A percentile compares a stretch with the other conserved stretches of the same genome.
Evolutionary conservation across 2,888 invertebrate species (phyloP).

Genomic region (Rutpela maculata): DNA sequence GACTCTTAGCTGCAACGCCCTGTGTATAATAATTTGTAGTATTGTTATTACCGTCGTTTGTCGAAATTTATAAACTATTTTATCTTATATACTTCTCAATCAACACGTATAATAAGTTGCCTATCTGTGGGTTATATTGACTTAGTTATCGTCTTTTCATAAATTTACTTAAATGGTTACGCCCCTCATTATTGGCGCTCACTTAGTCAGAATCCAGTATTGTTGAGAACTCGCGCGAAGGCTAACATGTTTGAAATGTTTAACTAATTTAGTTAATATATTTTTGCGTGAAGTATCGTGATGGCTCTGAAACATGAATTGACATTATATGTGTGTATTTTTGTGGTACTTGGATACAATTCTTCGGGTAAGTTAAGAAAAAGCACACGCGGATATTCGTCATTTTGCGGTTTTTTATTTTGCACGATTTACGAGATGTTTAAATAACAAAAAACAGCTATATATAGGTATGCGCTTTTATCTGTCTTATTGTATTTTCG

Average conservation of each 20-base stretch:
- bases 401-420: neutral
- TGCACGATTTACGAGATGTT: neutral
- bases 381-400: too few relatives aligned
- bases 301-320: slow-evolving; percentile 6
- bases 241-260: slow-evolving; percentile 27
- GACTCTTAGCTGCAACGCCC: too few relatives aligned
- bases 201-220: slow-evolving; percentile 19
- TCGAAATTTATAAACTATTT: too few relatives aligned
- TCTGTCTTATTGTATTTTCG: neutral
- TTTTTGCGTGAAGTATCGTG: neutral
- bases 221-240: slow-evolving; percentile 21
- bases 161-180: slow-evolving; percentile 12
- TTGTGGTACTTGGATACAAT: neutral
- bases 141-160: neutral
- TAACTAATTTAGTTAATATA: neutral
- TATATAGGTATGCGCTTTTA: slow-evolving; percentile 19
- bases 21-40: too few relatives aligned
- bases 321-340: slow-evolving; percentile 3
- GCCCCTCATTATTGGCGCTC: slow-evolving; percentile 18
- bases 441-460: slow-evolving; percentile 14
- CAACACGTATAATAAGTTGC: neutral
- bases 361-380: neutral
- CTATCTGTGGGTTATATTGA: neutral
- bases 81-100: too few relatives aligned
- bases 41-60: too few relatives aligned